A percentile compares a stretch with the other conserved stretches of the same genome.
Evolutionary conservation across 2,113 vertebrate species (phyloP).

Genomic region (Octodon degus): DNA sequence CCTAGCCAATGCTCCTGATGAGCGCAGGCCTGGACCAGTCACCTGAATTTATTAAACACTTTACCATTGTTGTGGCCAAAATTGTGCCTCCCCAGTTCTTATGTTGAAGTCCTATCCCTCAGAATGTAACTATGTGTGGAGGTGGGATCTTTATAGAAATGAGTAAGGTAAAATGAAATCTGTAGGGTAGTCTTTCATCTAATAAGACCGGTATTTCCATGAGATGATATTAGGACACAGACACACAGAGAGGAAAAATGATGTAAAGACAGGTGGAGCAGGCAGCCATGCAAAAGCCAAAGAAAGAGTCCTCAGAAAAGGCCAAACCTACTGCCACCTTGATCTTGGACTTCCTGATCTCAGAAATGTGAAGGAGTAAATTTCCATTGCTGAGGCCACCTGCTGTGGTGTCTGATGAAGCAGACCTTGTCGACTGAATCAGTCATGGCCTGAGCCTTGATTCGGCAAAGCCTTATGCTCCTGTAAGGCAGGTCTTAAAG

Average conservation of each 20-base stretch:
- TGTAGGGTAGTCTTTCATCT: too few relatives aligned
- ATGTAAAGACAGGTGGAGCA: background rate
- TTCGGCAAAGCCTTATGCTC: background rate
- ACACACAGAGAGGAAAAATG: background rate
- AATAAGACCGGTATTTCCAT: background rate
- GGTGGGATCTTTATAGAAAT: background rate
- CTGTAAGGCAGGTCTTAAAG: background rate
- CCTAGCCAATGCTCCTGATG: background rate
- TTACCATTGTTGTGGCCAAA: background rate
- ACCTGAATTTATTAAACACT: background rate
- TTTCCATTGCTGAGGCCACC: too few relatives aligned
- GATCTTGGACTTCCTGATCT: background rate
- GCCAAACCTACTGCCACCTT: background rate
- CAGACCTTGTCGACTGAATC: background rate
- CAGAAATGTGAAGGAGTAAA: background rate
- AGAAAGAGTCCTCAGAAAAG: background rate
- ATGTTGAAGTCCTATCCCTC: background rate
- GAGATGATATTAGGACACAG: background rate
- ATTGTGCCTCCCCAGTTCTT: background rate
- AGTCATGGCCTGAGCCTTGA: background rate
- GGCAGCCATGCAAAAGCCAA: background rate
- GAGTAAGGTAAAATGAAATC: background rate
- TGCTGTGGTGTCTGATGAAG: background rate
- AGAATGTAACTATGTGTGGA: background rate
- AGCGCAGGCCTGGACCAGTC: too few relatives aligned